phyloP scores from a whole-genome alignment of 2,888 invertebrate genomes.

The Iselma pallidipennis region DNA sequence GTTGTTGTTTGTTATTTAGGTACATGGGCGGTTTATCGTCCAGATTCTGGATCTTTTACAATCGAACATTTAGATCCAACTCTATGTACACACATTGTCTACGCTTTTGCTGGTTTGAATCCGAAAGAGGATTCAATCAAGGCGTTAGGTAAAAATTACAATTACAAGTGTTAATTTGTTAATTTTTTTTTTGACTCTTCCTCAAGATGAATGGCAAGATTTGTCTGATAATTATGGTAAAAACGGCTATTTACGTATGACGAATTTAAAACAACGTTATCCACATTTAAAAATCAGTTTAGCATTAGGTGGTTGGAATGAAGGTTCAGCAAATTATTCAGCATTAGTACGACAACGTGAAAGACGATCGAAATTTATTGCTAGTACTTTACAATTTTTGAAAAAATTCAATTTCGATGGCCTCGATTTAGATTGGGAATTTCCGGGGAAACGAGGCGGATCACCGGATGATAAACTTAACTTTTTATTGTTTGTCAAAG shows the following conservation, averaged over 20 bases:
- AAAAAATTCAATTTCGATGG: slow-evolving; percentile 76
- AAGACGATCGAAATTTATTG: slow-evolving; percentile 68
- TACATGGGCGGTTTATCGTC: slow-evolving; percentile 78
- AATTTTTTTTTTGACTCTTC: neutral
- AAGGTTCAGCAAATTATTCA: slow-evolving; percentile 78
- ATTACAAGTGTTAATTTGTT: neutral
- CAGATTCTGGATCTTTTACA: slow-evolving; percentile 66
- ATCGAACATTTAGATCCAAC: slow-evolving; percentile 71
- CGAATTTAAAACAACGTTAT: slow-evolving; percentile 66
- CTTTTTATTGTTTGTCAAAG: slow-evolving; percentile 76
- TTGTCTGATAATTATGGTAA: slow-evolving; percentile 75
- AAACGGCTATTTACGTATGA: slow-evolving; percentile 71
- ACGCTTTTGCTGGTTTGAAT: slow-evolving; percentile 82
- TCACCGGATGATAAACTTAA: slow-evolving; percentile 73
- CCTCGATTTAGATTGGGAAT: slow-evolving; percentile 84
- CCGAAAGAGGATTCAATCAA: slow-evolving; percentile 67
- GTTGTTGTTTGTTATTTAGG: slow-evolving; percentile 80
- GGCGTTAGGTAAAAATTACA: slow-evolving; percentile 65
- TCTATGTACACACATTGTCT: slow-evolving; percentile 79
- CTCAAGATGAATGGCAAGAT: slow-evolving; percentile 75
- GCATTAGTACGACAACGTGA: slow-evolving; percentile 67
- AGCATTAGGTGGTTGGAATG: slow-evolving; percentile 92
- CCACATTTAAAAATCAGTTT: slow-evolving; percentile 72
- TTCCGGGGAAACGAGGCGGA: slow-evolving; percentile 78
- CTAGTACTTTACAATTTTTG: slow-evolving; percentile 69